phyloP scores from a whole-genome alignment of 2,797 vertebrate species.

The Anolis apletophallus region DNA sequence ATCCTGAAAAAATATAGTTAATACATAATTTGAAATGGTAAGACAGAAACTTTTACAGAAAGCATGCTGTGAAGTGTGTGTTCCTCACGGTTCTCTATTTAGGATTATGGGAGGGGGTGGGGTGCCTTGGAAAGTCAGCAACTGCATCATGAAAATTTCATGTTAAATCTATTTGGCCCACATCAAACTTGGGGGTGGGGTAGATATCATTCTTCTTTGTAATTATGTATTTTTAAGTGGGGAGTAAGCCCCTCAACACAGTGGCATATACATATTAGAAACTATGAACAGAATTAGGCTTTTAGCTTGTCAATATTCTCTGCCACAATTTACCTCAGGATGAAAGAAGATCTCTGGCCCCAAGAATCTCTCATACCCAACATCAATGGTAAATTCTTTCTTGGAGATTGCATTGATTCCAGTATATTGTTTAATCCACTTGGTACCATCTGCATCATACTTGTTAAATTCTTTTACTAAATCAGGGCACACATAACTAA shows the following conservation, averaged over 20 bases:
- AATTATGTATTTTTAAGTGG: neutral
- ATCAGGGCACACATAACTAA: conserved; percentile 97
- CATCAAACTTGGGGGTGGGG: neutral
- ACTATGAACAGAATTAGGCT: neutral
- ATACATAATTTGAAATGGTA: neutral
- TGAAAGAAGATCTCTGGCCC: conserved; percentile 99
- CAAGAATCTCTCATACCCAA: conserved; percentile 97
- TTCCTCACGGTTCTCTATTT: neutral
- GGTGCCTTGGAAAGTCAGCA: neutral
- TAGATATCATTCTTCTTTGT: too few relatives aligned
- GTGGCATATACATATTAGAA: neutral
- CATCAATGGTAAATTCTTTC: conserved; percentile 97
- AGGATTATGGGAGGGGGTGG: neutral
- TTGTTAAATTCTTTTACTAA: conserved; percentile 98
- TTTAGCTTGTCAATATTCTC: neutral
- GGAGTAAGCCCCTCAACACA: neutral
- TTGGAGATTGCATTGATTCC: conserved; percentile 95
- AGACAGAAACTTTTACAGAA: neutral
- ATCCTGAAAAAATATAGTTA: neutral
- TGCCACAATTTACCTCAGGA: conserved; percentile 85
- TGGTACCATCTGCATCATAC: conserved; percentile 94
- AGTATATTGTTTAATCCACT: conserved; percentile 99
- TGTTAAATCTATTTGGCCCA: neutral
- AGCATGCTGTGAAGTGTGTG: neutral
- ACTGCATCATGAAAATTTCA: neutral